Evolutionary conservation across 1,140 invertebrate genomes (phyloP), one percentile per base, ranked within the genome.

Genomic region (Hydropsyche tenuis): DNA sequence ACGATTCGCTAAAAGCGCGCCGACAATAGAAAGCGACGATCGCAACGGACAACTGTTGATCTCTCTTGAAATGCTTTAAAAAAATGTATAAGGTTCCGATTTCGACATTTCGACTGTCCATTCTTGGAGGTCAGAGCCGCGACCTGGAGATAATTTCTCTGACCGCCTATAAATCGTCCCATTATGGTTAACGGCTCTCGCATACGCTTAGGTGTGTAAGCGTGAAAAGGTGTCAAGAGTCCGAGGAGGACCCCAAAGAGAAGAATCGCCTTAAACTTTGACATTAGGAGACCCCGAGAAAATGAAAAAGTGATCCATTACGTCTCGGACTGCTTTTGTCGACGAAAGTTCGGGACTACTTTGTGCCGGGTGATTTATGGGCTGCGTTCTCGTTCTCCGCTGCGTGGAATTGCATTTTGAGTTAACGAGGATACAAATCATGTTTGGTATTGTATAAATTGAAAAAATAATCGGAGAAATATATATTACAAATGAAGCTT

Each of bases 251-350:
- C 6, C 16, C 48, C 22, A 23, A 60, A 27, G 45, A 73, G 74
- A 75, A 73, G 72, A 75, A 75, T 75, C 53, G 60, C 65, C 66
- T 75, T 62, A 73, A 75, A 73, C 74, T 73, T 73, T 70, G 71
- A 69, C 65, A 64, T 42, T 72, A 64, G 69, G 42, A 9, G 56
- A 22, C 56, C 23, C 23, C 11, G 9, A 60, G 22, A 23, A 37
- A 37, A 37, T 37, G 30, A 37, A 37, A 37, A 37, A 37, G 30
- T 37, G 30, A 37, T 37, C 30, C 30, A 37, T 37, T 37, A 9
- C 30, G 30, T 37, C 30, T 37, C 9, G 30, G 30, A 37, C 30
- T 37, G 30, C 30, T 37, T 37, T 37, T 37, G 30, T 37, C 30
- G 30, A 37, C 30, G 30, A 3, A 9, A 37, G 30, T 37, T 37